Evolutionary conservation across 2,113 vertebrate genomes (phyloP).

Genomic region (Oxyruncus cristatus): DNA sequence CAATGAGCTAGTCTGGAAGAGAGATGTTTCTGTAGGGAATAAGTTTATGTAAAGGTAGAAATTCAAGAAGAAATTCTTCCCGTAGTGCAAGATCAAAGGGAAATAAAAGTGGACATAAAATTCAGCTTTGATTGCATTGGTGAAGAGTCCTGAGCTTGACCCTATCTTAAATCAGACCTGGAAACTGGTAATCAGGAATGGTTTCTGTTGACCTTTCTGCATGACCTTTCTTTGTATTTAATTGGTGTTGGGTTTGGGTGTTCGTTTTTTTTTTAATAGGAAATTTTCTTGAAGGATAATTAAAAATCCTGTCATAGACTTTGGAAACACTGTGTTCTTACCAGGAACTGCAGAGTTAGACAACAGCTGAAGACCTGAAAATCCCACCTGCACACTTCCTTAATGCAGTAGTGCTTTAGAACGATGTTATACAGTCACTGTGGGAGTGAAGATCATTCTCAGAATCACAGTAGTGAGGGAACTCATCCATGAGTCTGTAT

Average conservation of each 20-base stretch:
- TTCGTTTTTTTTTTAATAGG: background rate
- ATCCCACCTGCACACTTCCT: background rate
- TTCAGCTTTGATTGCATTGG: background rate
- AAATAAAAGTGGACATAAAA: background rate
- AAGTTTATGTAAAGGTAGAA: background rate
- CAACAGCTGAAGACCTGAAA: background rate
- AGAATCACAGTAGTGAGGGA: background rate
- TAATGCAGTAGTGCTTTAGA: background rate
- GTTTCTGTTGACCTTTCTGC: background rate
- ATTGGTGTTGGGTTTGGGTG: background rate
- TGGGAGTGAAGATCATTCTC: constrained; percentile 15
- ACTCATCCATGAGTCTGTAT: background rate
- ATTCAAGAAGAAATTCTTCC: background rate
- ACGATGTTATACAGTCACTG: background rate
- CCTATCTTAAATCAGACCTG: background rate
- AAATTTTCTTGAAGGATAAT: background rate
- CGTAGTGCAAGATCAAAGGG: background rate
- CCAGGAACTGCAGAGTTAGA: background rate
- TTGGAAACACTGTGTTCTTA: background rate
- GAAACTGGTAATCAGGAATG: background rate
- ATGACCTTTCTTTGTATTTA: background rate
- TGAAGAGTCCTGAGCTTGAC: background rate
- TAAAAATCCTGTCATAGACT: background rate
- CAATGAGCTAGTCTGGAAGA: background rate
- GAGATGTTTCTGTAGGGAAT: background rate